Percentiles rank a stretch among this genome's conserved stretches.
Conservation (phyloP, 2,888 invertebrate species). For the Acronicta psi region DNA sequence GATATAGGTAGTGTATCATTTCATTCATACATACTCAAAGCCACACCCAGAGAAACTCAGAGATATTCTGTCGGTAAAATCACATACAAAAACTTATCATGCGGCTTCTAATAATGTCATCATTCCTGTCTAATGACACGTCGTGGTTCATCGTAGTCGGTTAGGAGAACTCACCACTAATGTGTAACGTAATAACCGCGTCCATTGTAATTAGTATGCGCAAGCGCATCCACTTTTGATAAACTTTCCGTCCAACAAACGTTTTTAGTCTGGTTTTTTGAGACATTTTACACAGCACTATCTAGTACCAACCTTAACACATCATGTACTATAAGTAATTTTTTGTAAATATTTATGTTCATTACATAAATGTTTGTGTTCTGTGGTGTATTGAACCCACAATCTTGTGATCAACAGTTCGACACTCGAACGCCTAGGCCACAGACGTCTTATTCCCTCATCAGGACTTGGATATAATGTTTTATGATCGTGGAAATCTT, state of each 20-base stretch:
- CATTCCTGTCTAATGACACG: conserved; percentile 54
- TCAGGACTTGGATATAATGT: not conserved
- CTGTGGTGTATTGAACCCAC: too few relatives aligned
- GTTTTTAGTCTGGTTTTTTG: not conserved
- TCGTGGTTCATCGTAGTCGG: conserved; percentile 19
- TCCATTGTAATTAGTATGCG: conserved; percentile 20
- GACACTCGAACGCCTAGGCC: too few relatives aligned
- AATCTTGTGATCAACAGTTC: too few relatives aligned
- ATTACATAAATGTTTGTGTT: too few relatives aligned
- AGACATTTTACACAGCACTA: too few relatives aligned
- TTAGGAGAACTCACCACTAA: conserved; percentile 30
- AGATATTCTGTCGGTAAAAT: conserved; percentile 42
- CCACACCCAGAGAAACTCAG: conserved; percentile 57
- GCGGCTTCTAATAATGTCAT: conserved; percentile 47
- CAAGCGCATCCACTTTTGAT: not conserved
- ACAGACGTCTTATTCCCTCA: not conserved
- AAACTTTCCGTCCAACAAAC: not conserved
- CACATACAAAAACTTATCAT: conserved; percentile 45
- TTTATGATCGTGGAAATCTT: not conserved
- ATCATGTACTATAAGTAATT: too few relatives aligned
- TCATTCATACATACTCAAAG: conserved; percentile 23
- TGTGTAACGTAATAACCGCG: conserved; percentile 12
- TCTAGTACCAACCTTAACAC: too few relatives aligned
- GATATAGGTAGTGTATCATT: conserved; percentile 18
- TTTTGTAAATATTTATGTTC: too few relatives aligned